Percentiles rank a stretch among this genome's conserved stretches.
phyloP scores from a whole-genome alignment of 2,113 vertebrate genomes.

The Nycticebus coucang region DNA sequence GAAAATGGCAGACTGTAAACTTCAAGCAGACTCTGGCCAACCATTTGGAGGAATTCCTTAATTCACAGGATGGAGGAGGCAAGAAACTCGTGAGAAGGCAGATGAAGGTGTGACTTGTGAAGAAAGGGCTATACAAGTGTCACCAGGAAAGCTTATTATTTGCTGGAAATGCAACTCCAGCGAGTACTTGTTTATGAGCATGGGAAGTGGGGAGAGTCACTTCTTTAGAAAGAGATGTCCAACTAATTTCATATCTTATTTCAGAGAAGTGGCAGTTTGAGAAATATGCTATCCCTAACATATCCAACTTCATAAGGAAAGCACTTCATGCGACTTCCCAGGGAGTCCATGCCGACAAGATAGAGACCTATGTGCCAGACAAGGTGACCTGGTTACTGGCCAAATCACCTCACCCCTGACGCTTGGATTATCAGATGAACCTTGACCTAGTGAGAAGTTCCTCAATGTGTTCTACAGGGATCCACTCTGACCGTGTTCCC shows the following conservation, averaged over 20 bases:
- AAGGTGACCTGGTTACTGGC: not conserved
- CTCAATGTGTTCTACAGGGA: not conserved
- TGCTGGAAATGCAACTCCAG: no score
- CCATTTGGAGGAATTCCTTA: not conserved
- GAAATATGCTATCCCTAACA: not conserved
- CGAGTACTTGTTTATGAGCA: not conserved
- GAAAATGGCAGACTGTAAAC: constrained; percentile 10
- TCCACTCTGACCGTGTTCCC: not conserved
- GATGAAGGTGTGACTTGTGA: not conserved
- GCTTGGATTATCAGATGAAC: not conserved
- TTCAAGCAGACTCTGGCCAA: not conserved
- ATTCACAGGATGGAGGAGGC: not conserved
- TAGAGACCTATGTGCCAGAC: not conserved
- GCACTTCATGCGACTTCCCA: not conserved
- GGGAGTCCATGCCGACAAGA: not conserved
- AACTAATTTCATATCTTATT: not conserved
- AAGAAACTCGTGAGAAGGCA: not conserved
- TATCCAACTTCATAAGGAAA: constrained; percentile 3
- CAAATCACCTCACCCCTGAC: not conserved
- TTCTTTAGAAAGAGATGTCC: not conserved
- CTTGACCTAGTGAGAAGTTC: not conserved
- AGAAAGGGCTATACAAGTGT: fast-evolving
- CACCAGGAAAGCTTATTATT: not conserved
- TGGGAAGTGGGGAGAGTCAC: no score
- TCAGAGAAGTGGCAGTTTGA: not conserved